Conservation (phyloP, 2,113 vertebrate genomes). For the Carassius gibelio region DNA sequence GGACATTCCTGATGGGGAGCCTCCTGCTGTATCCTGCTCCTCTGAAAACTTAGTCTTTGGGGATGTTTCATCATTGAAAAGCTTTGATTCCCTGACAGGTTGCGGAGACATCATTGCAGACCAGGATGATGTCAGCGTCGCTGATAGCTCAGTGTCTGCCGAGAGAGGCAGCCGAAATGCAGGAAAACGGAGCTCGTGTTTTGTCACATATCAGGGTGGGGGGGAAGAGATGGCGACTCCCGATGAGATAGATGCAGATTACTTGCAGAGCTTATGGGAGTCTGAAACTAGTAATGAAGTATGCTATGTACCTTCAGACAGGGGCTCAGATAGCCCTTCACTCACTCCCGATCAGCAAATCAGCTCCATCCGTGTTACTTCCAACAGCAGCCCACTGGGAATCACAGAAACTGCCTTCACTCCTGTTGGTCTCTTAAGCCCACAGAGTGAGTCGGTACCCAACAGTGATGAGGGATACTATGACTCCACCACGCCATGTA, state of each 20-base stretch:
- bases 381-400: constrained; percentile 66
- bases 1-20: constrained; percentile 62
- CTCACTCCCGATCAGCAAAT: constrained; percentile 59
- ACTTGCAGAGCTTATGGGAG: constrained; percentile 81
- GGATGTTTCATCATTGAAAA: constrained; percentile 93
- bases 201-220: constrained; percentile 93
- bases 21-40: constrained; percentile 65
- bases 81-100: constrained; percentile 94
- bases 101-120: constrained; percentile 97
- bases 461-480: constrained; percentile 98
- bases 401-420: constrained; percentile 64
- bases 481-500: constrained; percentile 91
- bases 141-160: constrained; percentile 85
- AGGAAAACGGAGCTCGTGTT: constrained; percentile 89
- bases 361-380: constrained; percentile 66
- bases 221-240: constrained; percentile 97
- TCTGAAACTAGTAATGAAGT: constrained; percentile 69
- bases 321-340: constrained; percentile 51
- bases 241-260: constrained; percentile 83
- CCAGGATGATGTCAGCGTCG: constrained; percentile 89
- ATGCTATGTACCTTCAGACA: constrained; percentile 66
- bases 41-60: constrained; percentile 87
- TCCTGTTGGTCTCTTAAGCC: constrained; percentile 79
- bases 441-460: constrained; percentile 92
- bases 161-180: constrained; percentile 83